phyloP scores from a whole-genome alignment of 2,113 vertebrate species.

The Candoia aspera region DNA sequence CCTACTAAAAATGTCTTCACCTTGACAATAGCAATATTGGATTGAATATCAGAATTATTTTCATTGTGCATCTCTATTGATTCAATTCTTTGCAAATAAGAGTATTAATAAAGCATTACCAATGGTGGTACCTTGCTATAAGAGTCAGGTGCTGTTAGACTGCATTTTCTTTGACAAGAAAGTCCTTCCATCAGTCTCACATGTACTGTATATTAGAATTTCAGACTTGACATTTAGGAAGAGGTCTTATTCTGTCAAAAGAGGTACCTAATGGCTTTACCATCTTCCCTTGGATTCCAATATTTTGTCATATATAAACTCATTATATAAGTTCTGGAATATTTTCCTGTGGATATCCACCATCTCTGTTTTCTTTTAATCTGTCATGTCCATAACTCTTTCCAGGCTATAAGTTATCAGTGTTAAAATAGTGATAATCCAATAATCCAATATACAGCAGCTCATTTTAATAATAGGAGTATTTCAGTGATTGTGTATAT shows the following conservation, averaged over 20 bases:
- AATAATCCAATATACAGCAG: background rate
- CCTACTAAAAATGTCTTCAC: background rate
- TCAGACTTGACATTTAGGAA: background rate
- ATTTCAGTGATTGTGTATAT: background rate
- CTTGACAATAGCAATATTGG: slow-evolving; percentile 2
- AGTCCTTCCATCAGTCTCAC: background rate
- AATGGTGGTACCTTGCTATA: background rate
- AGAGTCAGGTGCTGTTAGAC: background rate
- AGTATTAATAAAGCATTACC: background rate
- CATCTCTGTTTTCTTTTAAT: background rate
- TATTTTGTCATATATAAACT: background rate
- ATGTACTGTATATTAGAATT: background rate
- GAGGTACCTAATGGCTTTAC: background rate
- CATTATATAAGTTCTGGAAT: background rate
- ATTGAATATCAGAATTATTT: background rate
- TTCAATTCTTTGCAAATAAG: background rate
- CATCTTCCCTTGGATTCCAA: background rate
- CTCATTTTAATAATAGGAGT: background rate
- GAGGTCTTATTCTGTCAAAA: background rate
- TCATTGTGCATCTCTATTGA: background rate
- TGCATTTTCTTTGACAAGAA: background rate
- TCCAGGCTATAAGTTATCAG: background rate
- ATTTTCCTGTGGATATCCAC: background rate
- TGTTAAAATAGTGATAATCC: background rate
- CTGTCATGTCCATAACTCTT: background rate